Percentiles rank a stretch among this genome's conserved stretches.
Conservation (phyloP, 1,140 invertebrate genomes). For the Portunus trituberculatus region DNA sequence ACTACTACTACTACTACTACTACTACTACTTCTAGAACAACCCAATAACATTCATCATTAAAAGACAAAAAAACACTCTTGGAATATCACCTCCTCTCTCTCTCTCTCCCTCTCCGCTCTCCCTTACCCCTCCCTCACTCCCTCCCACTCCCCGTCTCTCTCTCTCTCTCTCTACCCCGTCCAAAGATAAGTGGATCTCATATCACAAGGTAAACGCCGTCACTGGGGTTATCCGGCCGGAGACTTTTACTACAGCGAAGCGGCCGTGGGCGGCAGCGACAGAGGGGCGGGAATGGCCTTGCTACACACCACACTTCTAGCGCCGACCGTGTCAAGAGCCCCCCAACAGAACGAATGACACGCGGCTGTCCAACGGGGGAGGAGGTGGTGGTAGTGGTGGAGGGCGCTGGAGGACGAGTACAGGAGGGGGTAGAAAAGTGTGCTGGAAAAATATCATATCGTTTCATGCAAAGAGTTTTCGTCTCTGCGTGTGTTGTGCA, state of each 20-base stretch:
- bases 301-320: background rate
- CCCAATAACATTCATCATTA: too few species aligned
- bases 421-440: too few species aligned
- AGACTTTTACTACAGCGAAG: too few species aligned
- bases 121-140: background rate
- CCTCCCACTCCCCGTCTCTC: background rate
- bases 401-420: background rate
- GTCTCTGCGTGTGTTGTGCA: too few species aligned
- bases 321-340: background rate
- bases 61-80: too few species aligned
- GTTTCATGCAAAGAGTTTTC: too few species aligned
- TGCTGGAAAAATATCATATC: too few species aligned
- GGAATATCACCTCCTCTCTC: too few species aligned
- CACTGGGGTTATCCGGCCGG: too few species aligned
- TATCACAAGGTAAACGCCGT: too few species aligned
- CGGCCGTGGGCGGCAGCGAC: background rate
- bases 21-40: background rate
- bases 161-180: background rate
- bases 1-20: too few species aligned
- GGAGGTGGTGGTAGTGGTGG: background rate
- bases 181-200: background rate
- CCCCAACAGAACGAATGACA: slow-evolving; percentile 71
- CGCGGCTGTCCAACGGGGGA: background rate
- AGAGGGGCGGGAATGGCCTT: background rate
- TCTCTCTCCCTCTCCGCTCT: too few species aligned